Evolutionary conservation across 1,140 invertebrate genomes (phyloP), one percentile per base, ranked within the genome.

Genomic region (Drosophila mojavensis): DNA sequence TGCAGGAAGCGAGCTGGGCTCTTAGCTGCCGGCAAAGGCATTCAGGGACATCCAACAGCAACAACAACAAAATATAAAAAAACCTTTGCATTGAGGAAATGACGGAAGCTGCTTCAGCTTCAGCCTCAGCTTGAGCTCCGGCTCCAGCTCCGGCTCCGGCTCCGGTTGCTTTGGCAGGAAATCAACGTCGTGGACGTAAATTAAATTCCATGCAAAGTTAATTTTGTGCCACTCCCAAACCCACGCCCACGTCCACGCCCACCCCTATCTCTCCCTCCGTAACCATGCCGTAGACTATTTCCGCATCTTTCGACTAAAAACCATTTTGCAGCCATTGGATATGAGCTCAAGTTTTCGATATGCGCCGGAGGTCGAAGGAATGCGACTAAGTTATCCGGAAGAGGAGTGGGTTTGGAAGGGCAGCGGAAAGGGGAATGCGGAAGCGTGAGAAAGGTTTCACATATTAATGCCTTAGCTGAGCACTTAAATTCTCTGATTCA

Each of bases 171-270:
- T 75, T 71, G 79, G 74, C 80, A 91, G 90, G 90, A 91, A 91
- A 91, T 91, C 90, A 91, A 78, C 74, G 85, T 88, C 85, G 73
- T 82, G 90, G 62, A 90, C 82, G 85, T 90, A 91, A 91, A 91
- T 91, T 91, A 91, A 90, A 91, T 91, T 91, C 84, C 84, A 89
- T 80, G 84, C 83, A 86, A 88, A 86, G 83, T 86, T 88, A 86
- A 86, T 86, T 86, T 86, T 64, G 68, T 70, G 54, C 62, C 59
- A 53, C 55, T 47, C 43, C 43, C 43, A 20, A 15, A 6, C 26
- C 11, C 50, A 1, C 45, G 4, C 11, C 41, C 39, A 11, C 39
- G 7, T 47, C 33, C 17, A 6, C 6, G 9, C 26, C 26, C 28
- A 30, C 28, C 4, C 3, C 28, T 4, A 30, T 30, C 36, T 13